A percentile compares a stretch with the other conserved stretches of the same genome.
phyloP scores from a whole-genome alignment of 2,113 vertebrate species.

The Rhodinocichla rosea region DNA sequence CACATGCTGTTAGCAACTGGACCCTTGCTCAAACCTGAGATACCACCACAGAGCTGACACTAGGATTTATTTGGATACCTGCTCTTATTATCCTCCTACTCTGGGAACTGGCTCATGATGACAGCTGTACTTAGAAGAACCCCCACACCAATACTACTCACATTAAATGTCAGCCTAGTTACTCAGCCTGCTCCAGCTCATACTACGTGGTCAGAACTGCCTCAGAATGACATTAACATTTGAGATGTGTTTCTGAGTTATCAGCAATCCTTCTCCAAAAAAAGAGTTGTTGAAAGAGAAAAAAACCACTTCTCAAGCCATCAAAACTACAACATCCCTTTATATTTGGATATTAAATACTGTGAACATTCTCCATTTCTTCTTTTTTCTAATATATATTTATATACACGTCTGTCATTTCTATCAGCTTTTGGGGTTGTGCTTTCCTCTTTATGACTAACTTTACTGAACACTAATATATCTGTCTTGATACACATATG shows the following conservation, averaged over 20 bases:
- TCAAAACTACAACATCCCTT: neutral
- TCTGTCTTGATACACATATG: neutral
- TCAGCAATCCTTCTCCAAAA: neutral
- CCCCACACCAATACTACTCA: neutral
- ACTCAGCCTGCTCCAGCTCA: conserved; percentile 4
- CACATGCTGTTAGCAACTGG: rapidly evolving
- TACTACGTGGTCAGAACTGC: neutral
- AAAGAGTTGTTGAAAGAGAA: neutral
- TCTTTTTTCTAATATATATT: neutral
- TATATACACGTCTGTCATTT: neutral
- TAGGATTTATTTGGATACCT: neutral
- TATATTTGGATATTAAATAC: neutral
- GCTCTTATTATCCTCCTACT: neutral
- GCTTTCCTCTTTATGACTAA: neutral
- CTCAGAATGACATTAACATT: neutral
- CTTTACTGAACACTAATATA: neutral
- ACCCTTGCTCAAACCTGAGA: neutral
- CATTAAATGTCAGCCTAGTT: conserved; percentile 33
- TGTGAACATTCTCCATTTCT: neutral
- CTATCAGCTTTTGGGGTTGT: neutral
- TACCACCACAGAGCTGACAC: neutral
- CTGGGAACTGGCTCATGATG: neutral
- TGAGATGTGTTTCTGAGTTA: neutral
- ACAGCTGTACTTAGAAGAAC: neutral
- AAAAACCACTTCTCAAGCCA: neutral